Evolutionary conservation across 2,113 vertebrate species (phyloP), one percentile per base, ranked within the genome.

Genomic region (Cheilinus undulatus): DNA sequence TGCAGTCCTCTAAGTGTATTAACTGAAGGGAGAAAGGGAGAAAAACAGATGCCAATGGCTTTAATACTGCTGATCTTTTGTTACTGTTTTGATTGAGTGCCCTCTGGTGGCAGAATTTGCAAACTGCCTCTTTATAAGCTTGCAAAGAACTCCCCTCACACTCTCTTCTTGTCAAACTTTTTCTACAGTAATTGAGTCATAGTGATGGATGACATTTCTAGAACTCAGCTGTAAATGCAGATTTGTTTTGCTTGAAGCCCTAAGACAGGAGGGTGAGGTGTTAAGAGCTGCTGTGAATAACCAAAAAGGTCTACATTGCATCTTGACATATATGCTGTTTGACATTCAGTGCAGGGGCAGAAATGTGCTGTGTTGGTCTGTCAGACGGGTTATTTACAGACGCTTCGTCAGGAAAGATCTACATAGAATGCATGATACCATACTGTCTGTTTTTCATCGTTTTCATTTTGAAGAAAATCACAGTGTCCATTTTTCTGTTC

Each of bases 181-280:
- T 58, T 34, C 77, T 42, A 17, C 15, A 68, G 51, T 78, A 42
- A 17, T 42, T 19, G 5, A 42, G 17, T 4, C 56, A 45, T 69
- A 57, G 53, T 58, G 69, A 84, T 38, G 2, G 69, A 67, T 57
- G 61, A 34, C 58, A 43, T 73, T 83, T 82, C 23, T 38, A 71
- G 61, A 66, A 54, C 26, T 43, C 53, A 64, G 67, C 42, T 70
- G 69, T 67, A 76, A 73, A 85, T 76, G 67, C 69, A 78, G 52
- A 75, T 80, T 78, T 71, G 61, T 82, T 84, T 71, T 70, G 56
- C 49, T 48, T 46, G 54, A 73, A 58, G 48, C 50, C 48, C n/a
- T 63, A 9, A 5, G 48, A 81, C 43, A 62, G 15, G 22, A 69
- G 65, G 40, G 51, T 32, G 28, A 68, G 48, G 64, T 73, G 70